Conservation (phyloP, 2,113 vertebrate genomes). For the Myocastor coypus region DNA sequence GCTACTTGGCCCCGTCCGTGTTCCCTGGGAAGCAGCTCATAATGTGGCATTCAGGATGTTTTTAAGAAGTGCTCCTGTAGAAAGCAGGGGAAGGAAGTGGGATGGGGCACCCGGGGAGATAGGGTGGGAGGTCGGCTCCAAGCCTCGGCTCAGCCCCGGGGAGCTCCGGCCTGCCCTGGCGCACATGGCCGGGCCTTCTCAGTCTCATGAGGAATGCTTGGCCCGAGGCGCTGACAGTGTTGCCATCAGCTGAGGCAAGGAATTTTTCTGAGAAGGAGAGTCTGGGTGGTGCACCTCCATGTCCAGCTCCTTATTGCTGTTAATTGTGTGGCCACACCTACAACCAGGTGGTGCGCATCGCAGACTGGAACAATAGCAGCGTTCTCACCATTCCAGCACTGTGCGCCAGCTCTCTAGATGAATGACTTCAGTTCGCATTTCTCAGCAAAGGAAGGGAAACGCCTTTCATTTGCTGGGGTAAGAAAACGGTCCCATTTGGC, state of each 20-base stretch:
- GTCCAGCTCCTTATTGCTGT: neutral
- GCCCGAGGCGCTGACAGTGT: too few relatives aligned
- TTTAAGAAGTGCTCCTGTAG: neutral
- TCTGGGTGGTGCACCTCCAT: neutral
- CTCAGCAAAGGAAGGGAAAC: slow-evolving; percentile 33
- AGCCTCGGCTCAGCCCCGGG: neutral
- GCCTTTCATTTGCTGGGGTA: neutral
- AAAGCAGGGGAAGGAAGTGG: neutral
- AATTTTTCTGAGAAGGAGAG: neutral
- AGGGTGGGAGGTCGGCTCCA: too few relatives aligned
- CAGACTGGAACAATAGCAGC: neutral
- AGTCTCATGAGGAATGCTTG: neutral
- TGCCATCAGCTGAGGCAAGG: neutral
- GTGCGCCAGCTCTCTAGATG: neutral
- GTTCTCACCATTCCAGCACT: neutral
- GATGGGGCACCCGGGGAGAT: neutral
- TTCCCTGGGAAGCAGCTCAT: neutral
- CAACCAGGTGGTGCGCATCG: neutral
- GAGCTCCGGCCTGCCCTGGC: neutral
- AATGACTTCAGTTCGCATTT: neutral
- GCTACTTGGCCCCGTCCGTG: neutral
- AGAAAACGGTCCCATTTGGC: neutral
- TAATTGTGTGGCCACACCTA: neutral
- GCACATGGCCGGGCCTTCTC: neutral
- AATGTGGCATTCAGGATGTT: neutral